Evolutionary conservation across 2,797 vertebrate genomes (phyloP).

Genomic region (Crenuchus spilurus): DNA sequence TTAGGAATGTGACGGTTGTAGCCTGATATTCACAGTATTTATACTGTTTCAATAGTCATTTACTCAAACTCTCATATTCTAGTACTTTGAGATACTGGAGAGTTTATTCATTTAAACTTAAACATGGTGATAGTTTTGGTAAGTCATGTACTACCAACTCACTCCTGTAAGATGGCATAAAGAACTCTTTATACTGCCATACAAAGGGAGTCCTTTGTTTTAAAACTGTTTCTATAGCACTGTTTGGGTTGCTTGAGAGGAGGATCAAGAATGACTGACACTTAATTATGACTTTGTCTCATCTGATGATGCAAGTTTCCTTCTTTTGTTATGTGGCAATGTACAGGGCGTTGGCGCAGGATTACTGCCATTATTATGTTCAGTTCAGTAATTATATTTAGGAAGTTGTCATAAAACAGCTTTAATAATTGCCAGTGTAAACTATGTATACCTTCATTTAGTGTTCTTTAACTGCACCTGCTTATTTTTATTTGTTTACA

Average conservation of each 20-base stretch:
- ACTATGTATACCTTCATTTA: not conserved
- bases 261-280: not conserved
- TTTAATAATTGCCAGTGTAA: not conserved
- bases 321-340: slow-evolving; percentile 14
- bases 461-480: slow-evolving; percentile 3
- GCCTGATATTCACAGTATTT: too few species aligned
- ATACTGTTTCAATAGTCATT: too few species aligned
- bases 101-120: too few species aligned
- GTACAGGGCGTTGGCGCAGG: not conserved
- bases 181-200: not conserved
- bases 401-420: not conserved
- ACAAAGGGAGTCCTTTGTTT: not conserved
- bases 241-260: slow-evolving; percentile 3
- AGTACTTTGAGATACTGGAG: too few species aligned
- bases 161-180: not conserved
- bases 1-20: too few species aligned
- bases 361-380: not conserved
- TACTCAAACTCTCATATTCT: too few species aligned
- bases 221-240: slow-evolving; percentile 17
- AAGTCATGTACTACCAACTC: too few species aligned
- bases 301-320: slow-evolving; percentile 21
- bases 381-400: not conserved
- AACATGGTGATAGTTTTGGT: too few species aligned
- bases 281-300: slow-evolving; percentile 12
- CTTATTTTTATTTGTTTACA: too few species aligned